A percentile compares a stretch with the other conserved stretches of the same genome.
Evolutionary conservation across 2,888 invertebrate species (phyloP).

Genomic region (Apotomis turbidana): DNA sequence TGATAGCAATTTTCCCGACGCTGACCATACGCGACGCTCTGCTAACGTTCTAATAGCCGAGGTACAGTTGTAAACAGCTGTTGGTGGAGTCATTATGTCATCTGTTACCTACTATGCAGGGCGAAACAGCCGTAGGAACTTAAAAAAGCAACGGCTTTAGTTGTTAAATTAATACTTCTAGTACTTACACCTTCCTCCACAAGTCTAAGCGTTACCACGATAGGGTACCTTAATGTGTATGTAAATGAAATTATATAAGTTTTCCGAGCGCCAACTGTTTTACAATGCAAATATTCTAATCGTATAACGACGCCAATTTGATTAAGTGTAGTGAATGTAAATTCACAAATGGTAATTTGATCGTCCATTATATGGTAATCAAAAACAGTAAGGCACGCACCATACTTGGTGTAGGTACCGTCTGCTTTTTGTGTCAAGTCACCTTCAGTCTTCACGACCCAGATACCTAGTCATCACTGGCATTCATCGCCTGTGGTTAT

Average conservation of each 20-base stretch:
- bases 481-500: conserved; percentile 28
- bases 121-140: neutral
- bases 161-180: neutral
- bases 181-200: neutral
- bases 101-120: conserved; percentile 1
- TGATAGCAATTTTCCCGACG: conserved; percentile 62
- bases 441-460: conserved; percentile 33
- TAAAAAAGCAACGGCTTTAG: neutral
- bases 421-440: conserved; percentile 28
- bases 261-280: conserved; percentile 31
- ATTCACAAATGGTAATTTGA: conserved; percentile 64
- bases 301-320: conserved; percentile 54
- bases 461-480: conserved; percentile 36
- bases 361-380: conserved; percentile 70
- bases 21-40: conserved; percentile 61
- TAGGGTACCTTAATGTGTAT: neutral
- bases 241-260: conserved; percentile 17
- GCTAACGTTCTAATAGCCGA: conserved; percentile 67
- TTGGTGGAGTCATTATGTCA: conserved; percentile 48
- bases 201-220: neutral
- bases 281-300: conserved; percentile 51
- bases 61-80: conserved; percentile 60
- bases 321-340: conserved; percentile 61
- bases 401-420: conserved; percentile 17
- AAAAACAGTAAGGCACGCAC: conserved; percentile 58